Base-by-base conservation (phyloP, 1,140 invertebrate genomes). In the Muscidifurax raptorellus region DNA sequence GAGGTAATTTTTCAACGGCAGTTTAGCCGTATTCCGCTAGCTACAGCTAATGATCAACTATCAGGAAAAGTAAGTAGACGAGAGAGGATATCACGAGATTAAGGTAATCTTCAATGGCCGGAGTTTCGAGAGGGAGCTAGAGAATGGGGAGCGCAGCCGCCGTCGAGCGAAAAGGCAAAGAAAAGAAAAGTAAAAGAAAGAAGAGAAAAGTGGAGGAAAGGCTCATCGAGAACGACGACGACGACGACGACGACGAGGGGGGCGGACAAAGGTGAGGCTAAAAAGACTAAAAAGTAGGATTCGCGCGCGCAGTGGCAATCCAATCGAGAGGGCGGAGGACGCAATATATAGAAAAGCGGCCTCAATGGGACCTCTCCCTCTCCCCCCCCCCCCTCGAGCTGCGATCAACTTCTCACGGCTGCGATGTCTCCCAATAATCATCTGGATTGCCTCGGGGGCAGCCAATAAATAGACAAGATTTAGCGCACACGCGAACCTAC, bases 381-480 rank as follows among this genome's bases (percentile, higher is more conserved):
- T 72, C 66, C 30, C 18, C 27, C 13, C 15, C 10, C 5, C 12
- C 18, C 40, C 12, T 52, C 25, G 18, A 15, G 47, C 12, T 25
- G 30, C 86, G 82, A 85, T 85, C 86, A 81, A 88, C 83, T 87
- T 86, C 85, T 78, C 78, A 27, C 76, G 36, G 12, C 36, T 44
- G 18, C 10, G 77, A 88, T 88, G 86, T 90, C 87, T 89, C 85
- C 87, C 86, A 85, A 90, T 89, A 89, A 92, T 90, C 88, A 90
- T 90, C 87, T 44, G 83, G 85, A 88, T 88, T 86, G 88, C 88
- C 88, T 44, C 52, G 52, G 85, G 77, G 88, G 88, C 82, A 85
- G 85, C 86, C 91, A 91, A 92, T 92, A 92, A 92, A 90, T 90
- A 92, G 89, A 89, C 86, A 86, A 91, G 90, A 91, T 91, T 90